Conservation (phyloP, 2,113 vertebrate genomes). For the Dasypus novemcinctus region DNA sequence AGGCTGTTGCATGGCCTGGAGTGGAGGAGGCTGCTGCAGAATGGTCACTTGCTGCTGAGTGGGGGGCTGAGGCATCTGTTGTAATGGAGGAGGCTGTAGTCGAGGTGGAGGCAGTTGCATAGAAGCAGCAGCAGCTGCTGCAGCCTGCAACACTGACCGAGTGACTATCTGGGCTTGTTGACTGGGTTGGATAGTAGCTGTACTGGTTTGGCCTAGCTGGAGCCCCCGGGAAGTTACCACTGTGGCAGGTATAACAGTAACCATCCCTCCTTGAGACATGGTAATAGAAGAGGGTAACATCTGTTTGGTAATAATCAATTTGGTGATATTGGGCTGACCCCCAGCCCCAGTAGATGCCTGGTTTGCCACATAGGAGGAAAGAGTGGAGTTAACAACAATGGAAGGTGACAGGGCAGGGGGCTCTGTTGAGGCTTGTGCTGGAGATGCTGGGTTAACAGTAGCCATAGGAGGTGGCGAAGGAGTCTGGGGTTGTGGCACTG, state of each 20-base stretch:
- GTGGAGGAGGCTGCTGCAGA: slow-evolving; percentile 82
- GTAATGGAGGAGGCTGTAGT: slow-evolving; percentile 83
- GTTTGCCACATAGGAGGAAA: slow-evolving; percentile 76
- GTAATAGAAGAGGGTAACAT: slow-evolving; percentile 84
- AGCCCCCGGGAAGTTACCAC: slow-evolving; percentile 81
- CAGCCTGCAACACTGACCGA: slow-evolving; percentile 80
- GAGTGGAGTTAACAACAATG: slow-evolving; percentile 70
- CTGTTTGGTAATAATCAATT: slow-evolving; percentile 92
- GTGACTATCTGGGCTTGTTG: slow-evolving; percentile 81
- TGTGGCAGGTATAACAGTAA: slow-evolving; percentile 87
- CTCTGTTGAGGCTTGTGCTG: slow-evolving; percentile 75
- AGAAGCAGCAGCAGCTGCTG: slow-evolving; percentile 79
- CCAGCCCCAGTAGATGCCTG: slow-evolving; percentile 76
- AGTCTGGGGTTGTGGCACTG: slow-evolving; percentile 79
- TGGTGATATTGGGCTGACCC: slow-evolving; percentile 85
- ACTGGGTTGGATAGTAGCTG: slow-evolving; percentile 74
- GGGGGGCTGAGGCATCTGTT: slow-evolving; percentile 88
- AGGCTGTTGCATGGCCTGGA: slow-evolving; percentile 86
- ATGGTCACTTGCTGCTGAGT: slow-evolving; percentile 90
- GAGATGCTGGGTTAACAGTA: slow-evolving; percentile 72
- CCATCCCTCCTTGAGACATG: slow-evolving; percentile 82
- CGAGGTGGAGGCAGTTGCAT: slow-evolving; percentile 78
- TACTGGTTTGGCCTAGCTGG: slow-evolving; percentile 78
- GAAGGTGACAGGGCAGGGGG: slow-evolving; percentile 72
- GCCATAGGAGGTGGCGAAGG: slow-evolving; percentile 71